Conservation (phyloP, 2,888 invertebrate genomes). For the Spisula solida region DNA sequence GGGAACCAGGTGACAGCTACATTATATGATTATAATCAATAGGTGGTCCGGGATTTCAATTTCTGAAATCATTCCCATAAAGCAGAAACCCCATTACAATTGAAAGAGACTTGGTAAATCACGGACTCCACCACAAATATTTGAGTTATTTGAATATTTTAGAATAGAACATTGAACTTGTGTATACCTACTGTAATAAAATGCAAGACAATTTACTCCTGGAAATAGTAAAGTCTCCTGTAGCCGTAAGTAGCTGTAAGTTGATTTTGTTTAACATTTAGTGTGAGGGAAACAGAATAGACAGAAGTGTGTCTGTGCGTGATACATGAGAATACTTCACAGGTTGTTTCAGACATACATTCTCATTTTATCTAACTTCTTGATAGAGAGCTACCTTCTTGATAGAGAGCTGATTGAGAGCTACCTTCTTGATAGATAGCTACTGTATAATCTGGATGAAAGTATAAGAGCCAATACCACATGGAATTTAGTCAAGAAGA, state of each 20-base stretch:
- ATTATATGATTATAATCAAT: neutral
- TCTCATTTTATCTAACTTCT: neutral
- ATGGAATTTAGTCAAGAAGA: too few species aligned
- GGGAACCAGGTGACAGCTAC: neutral
- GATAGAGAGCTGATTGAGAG: neutral
- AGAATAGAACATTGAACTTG: too few species aligned
- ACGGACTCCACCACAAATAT: too few species aligned
- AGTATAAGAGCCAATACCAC: too few species aligned
- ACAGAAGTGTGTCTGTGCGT: neutral
- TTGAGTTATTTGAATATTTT: too few species aligned
- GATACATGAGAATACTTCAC: conserved; percentile 12
- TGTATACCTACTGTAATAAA: too few species aligned
- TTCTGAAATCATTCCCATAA: neutral
- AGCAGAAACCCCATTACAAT: neutral
- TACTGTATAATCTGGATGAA: conserved; percentile 8
- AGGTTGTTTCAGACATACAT: neutral
- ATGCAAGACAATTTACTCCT: too few species aligned
- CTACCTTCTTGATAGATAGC: neutral
- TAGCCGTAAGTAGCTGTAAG: neutral
- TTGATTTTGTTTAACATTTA: neutral
- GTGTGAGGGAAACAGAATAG: neutral
- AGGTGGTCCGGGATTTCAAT: neutral
- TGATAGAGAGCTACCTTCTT: neutral
- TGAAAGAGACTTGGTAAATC: too few species aligned
- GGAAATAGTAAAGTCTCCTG: neutral